These are phyloP conservation scores for Anarrhichthys ocellatus DNA, from an alignment of 2,113 vertebrate genomes.

Conservation along the genomic window DNA sequence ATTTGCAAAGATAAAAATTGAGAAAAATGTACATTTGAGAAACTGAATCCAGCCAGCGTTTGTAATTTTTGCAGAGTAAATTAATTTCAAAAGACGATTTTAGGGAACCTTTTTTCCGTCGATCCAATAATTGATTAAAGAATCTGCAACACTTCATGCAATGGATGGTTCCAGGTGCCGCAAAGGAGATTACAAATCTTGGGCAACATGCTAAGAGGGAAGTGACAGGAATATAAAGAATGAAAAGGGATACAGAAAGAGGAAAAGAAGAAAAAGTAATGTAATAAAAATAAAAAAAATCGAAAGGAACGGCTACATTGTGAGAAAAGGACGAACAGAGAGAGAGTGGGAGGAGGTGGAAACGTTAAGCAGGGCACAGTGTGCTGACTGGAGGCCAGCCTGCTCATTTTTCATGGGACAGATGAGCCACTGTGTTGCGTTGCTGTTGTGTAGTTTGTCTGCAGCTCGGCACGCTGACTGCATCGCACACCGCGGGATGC, in stretches of 20 bases:
- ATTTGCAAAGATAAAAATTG: background rate
- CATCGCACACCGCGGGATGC: constrained; percentile 57
- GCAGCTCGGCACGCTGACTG: constrained; percentile 56
- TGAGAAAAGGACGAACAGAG: constrained; percentile 56
- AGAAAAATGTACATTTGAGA: constrained; percentile 5
- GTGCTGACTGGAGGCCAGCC: constrained; percentile 58
- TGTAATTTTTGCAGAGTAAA: background rate
- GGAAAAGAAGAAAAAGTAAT: constrained; percentile 7
- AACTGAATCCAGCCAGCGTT: background rate
- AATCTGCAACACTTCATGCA: background rate
- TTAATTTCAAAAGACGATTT: background rate
- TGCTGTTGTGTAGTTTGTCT: constrained; percentile 65
- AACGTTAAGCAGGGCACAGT: constrained; percentile 54
- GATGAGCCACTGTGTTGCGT: constrained; percentile 75
- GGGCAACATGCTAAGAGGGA: constrained; percentile 7
- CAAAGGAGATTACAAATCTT: constrained; percentile 14
- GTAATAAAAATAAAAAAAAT: constrained; percentile 12
- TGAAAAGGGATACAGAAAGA: background rate
- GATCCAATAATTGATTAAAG: background rate
- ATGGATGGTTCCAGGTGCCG: constrained; percentile 4
- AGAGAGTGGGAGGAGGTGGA: constrained; percentile 49
- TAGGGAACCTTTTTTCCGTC: background rate
- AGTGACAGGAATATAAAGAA: constrained; percentile 16
- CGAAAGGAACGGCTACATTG: constrained; percentile 40
- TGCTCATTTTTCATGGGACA: constrained; percentile 78